Conservation (phyloP, 2,888 invertebrate species). For the Chelonus formosanus region DNA sequence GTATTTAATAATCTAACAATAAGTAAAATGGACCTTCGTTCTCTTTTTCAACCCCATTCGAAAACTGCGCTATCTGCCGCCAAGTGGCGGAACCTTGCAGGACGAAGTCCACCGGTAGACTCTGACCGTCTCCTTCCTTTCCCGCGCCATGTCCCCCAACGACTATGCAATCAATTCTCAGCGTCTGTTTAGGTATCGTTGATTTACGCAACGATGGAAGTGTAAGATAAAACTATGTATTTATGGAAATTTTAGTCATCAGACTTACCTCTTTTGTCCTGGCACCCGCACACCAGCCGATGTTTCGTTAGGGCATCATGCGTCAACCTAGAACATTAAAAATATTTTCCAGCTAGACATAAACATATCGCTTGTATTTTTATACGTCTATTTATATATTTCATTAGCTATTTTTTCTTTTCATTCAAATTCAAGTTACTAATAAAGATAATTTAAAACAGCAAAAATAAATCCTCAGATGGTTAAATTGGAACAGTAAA, state of each 20-base stretch:
- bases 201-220: too few relatives aligned
- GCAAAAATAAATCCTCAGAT: too few relatives aligned
- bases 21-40: conserved; percentile 11
- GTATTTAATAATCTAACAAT: too few relatives aligned
- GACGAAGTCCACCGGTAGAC: conserved; percentile 39
- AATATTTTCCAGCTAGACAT: conserved; percentile 25
- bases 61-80: conserved; percentile 42
- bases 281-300: conserved; percentile 59
- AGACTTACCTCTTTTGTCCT: conserved; percentile 57
- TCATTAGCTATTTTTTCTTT: too few relatives aligned
- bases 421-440: too few relatives aligned
- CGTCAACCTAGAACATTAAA: conserved; percentile 54
- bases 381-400: too few relatives aligned
- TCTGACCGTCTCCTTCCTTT: conserved; percentile 41
- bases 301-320: conserved; percentile 62
- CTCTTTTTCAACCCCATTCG: conserved; percentile 33
- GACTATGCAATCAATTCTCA: neutral
- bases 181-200: too few relatives aligned
- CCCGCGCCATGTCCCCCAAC: conserved; percentile 18
- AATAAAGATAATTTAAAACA: too few relatives aligned
- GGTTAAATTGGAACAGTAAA: too few relatives aligned
- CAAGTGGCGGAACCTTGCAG: conserved; percentile 39
- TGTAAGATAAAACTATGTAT: too few relatives aligned
- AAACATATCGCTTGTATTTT: neutral
- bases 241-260: neutral